phyloP scores from a whole-genome alignment of 2,797 vertebrate species.

The Hypotaenidia philippensis region DNA sequence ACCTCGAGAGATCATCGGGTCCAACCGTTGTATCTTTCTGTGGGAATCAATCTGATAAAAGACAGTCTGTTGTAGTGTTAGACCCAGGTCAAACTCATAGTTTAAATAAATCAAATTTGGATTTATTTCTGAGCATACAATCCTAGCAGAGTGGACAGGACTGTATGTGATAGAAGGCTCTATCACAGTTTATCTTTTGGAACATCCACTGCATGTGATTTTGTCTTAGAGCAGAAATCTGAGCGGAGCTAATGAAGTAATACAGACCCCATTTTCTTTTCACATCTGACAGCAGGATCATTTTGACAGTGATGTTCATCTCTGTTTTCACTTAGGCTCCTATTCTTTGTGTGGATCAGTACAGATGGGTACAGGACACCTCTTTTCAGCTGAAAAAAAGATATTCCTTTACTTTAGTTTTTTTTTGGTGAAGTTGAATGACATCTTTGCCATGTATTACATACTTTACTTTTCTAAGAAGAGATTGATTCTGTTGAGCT shows the following conservation, averaged over 20 bases:
- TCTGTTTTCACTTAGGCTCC: neutral
- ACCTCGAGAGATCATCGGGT: too few relatives aligned
- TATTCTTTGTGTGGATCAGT: neutral
- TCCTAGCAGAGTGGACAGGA: neutral
- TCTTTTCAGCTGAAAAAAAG: neutral
- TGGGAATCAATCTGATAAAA: neutral
- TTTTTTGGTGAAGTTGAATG: neutral
- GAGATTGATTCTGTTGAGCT: neutral
- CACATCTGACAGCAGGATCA: neutral
- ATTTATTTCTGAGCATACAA: neutral
- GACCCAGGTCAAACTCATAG: neutral
- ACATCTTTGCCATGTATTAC: neutral
- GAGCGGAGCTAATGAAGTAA: neutral
- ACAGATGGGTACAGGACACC: neutral
- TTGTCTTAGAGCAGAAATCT: neutral
- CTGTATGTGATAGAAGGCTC: neutral
- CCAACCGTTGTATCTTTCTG: neutral
- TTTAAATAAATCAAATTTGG: neutral
- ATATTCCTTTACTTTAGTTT: neutral
- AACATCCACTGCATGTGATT: neutral
- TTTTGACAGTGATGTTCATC: neutral
- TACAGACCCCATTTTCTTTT: neutral
- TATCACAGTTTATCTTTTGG: neutral
- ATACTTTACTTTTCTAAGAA: neutral
- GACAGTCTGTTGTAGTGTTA: neutral